Evolutionary conservation across 2,113 vertebrate species (phyloP).

Genomic region (Pteropus alecto): DNA sequence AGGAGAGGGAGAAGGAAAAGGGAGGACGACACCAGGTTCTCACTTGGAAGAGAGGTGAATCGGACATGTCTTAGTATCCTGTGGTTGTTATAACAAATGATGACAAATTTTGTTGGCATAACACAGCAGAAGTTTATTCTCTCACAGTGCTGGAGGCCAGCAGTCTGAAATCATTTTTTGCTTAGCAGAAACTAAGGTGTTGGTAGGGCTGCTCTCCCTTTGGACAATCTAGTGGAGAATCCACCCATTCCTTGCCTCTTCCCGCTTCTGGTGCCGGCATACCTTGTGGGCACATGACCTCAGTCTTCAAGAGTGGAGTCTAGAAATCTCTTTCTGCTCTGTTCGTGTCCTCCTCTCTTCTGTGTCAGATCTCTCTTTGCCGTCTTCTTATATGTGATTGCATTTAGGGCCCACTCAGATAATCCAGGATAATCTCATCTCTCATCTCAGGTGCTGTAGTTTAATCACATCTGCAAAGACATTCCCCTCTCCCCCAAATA

Average conservation of each 20-base stretch:
- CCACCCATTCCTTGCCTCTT: not conserved
- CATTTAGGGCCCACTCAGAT: not conserved
- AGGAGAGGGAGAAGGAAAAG: not conserved
- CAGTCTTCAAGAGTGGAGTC: not conserved
- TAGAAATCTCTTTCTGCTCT: not conserved
- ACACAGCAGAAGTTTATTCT: not conserved
- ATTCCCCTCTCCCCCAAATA: not conserved
- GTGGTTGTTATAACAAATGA: not conserved
- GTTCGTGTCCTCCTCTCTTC: fast-evolving
- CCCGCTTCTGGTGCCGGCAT: not conserved
- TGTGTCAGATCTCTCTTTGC: not conserved
- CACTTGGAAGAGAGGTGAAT: not conserved
- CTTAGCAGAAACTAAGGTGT: not conserved
- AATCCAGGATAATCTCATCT: not conserved
- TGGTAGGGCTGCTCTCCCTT: not conserved
- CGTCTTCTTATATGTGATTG: not conserved
- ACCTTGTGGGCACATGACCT: not conserved
- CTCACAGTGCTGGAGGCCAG: not conserved
- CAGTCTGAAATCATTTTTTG: not conserved
- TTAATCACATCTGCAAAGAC: not conserved
- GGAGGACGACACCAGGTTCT: not conserved
- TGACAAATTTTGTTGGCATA: not conserved
- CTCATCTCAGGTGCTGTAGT: not conserved
- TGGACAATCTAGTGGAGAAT: not conserved
- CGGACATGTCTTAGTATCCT: not conserved